Percentiles rank a stretch among this genome's conserved stretches.
These are phyloP conservation scores for Elaeidobius kamerunicus DNA, from an alignment of 2,888 invertebrate genomes.

Conservation along the genomic window DNA sequence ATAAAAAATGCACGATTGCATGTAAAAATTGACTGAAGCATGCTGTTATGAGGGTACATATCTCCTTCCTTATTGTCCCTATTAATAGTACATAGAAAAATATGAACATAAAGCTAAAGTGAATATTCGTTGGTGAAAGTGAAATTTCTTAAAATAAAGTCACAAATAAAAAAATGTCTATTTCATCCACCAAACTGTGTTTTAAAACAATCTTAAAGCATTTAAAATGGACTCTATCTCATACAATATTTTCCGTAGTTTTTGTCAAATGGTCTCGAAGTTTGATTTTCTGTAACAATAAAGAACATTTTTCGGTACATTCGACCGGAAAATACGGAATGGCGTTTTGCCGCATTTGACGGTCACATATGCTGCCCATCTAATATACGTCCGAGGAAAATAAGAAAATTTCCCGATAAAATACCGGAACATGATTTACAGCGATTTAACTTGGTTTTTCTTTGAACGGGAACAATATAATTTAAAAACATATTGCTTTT, in stretches of 20 bases:
- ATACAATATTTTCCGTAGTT: background rate
- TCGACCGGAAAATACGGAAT: conserved; percentile 7
- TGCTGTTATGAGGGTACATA: too few relatives aligned
- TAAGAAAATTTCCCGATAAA: conserved; percentile 5
- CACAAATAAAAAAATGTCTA: too few relatives aligned
- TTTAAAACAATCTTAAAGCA: too few relatives aligned
- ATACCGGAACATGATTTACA: background rate
- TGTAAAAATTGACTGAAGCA: too few relatives aligned
- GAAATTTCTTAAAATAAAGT: too few relatives aligned
- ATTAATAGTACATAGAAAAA: too few relatives aligned
- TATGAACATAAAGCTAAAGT: too few relatives aligned
- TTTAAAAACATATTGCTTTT: too few relatives aligned
- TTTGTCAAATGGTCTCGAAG: background rate
- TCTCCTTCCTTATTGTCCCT: too few relatives aligned
- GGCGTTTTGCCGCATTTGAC: conserved; percentile 7
- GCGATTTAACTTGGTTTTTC: background rate
- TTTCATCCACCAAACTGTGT: too few relatives aligned
- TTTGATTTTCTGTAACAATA: background rate
- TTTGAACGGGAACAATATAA: background rate
- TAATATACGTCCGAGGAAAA: conserved; percentile 4
- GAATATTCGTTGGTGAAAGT: too few relatives aligned
- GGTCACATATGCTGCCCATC: conserved; percentile 12
- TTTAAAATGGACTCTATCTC: background rate
- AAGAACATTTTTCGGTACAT: background rate
- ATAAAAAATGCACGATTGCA: too few relatives aligned